Evolutionary conservation across 2,113 vertebrate genomes (phyloP), one percentile per base, ranked within the genome.

Genomic region (Halcyon senegalensis): DNA sequence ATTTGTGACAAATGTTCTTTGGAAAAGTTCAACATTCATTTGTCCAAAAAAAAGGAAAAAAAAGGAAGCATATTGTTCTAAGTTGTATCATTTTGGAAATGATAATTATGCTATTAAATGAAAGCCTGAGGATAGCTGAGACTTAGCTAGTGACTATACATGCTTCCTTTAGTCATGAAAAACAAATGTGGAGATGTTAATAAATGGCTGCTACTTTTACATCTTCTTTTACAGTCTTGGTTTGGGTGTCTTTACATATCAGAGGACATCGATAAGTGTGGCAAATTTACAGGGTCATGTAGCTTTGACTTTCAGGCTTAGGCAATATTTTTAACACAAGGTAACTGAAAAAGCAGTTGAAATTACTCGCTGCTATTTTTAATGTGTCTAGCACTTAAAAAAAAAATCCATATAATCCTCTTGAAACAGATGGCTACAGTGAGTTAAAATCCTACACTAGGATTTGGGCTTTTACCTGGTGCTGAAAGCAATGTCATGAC

Each of bases 381-480:
- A 84, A 94, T 89, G 46, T 82, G 83, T 80, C 94, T 90, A 85
- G 76, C 69, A 82, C 89, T 97, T 4, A 86, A 91, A 96, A 93
- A 96, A 84, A 96, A 89, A 94, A 91, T 87, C 94, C 91, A 85
- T 75, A 68, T 97, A 97, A 97, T 95, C 94, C 91, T 96, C 92
- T 96, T 92, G 89, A 94, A 94, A 37, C 96, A 97, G 96, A 97
- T 97, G 96, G 91, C 73, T 87, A 50, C 83, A 85, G 86, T 80
- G 76, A 91, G 84, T 95, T 95, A 90, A 97, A 97, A 96, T 92
- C 96, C 74, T n/a, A 23, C 2, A 0, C 76, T 56, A 68, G 82
- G 95, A 94, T 94, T 89, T 91, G 74, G 68, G 46, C 44, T 92
- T 96, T 86, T 96, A 84, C 89, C 76, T 84, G 60, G 30, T 92